Conservation (phyloP, 2,797 vertebrate genomes). For the Podargus strigoides region DNA sequence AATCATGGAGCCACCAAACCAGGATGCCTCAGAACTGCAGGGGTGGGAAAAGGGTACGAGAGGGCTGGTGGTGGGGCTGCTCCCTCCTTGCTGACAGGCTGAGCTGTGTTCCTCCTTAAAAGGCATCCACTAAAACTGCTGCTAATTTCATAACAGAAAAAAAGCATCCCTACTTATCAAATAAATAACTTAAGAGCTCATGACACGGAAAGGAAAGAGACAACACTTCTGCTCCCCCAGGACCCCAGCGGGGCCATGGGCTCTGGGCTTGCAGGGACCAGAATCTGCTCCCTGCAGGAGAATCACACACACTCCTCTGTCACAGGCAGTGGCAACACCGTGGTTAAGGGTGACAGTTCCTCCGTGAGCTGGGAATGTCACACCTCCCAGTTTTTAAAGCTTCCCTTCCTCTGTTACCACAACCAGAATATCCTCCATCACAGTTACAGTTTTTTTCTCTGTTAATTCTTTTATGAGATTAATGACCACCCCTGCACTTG, state of each 20-base stretch:
- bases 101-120: neutral
- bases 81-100: neutral
- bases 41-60: accelerated
- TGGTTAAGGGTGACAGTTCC: too few species aligned
- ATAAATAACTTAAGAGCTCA: neutral
- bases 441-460: neutral
- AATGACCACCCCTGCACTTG: neutral
- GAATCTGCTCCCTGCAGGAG: neutral
- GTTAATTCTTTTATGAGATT: neutral
- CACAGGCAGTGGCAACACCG: accelerated
- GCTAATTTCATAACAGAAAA: neutral
- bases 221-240: neutral
- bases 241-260: accelerated
- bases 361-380: neutral
- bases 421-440: neutral
- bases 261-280: neutral
- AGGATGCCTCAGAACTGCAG: neutral
- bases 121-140: neutral
- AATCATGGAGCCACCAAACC: neutral
- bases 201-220: neutral
- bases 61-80: neutral
- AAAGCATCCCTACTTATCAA: neutral
- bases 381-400: neutral
- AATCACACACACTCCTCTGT: too few species aligned
- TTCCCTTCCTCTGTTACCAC: neutral